These are phyloP conservation scores for Andrena bucephala DNA, from an alignment of 2,888 invertebrate species.

Conservation along the genomic window DNA sequence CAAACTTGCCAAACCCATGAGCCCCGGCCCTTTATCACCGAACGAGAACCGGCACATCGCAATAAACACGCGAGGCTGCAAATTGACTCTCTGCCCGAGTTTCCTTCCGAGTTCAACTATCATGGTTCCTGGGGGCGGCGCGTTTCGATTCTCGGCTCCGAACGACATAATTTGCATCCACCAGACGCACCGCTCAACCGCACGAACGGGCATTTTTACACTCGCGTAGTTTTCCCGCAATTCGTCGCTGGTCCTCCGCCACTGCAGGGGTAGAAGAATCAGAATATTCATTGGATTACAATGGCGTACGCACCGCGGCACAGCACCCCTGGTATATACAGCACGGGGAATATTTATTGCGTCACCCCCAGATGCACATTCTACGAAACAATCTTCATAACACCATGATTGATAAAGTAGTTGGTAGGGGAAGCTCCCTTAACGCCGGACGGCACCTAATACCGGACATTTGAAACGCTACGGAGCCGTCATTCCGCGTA, in stretches of 20 bases:
- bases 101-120: conserved; percentile 44
- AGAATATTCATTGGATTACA: conserved; percentile 4
- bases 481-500: no score
- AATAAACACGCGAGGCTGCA: conserved; percentile 61
- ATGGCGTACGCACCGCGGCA: not conserved
- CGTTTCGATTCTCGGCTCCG: conserved; percentile 26
- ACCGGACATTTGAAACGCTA: no score
- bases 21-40: conserved; percentile 50
- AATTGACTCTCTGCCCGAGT: conserved; percentile 48
- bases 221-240: not conserved
- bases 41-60: conserved; percentile 41
- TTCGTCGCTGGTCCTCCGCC: not conserved
- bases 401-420: no score
- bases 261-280: not conserved
- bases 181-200: not conserved
- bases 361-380: no score
- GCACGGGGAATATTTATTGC: no score
- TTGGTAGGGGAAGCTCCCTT: no score
- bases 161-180: conserved; percentile 15
- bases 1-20: conserved; percentile 50
- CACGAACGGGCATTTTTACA: not conserved
- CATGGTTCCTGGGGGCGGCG: conserved; percentile 14
- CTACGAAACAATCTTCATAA: no score
- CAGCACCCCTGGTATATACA: not conserved
- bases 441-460: no score